Conservation (phyloP, 2,113 vertebrate genomes). For the Pseudorhombus dupliciocellatus region DNA sequence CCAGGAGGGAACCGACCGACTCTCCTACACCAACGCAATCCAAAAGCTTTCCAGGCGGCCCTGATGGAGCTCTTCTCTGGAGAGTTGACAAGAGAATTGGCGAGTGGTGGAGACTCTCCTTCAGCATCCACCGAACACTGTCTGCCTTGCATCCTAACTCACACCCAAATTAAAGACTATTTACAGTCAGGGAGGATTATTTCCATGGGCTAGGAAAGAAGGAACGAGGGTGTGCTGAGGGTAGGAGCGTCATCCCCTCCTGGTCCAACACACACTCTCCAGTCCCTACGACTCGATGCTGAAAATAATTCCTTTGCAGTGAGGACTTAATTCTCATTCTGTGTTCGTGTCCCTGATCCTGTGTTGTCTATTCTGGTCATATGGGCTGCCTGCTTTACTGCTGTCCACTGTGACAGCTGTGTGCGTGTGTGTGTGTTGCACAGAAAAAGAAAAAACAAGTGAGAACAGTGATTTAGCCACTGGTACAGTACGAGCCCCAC, state of each 20-base stretch:
- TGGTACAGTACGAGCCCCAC: slow-evolving; percentile 41
- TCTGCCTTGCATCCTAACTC: slow-evolving; percentile 53
- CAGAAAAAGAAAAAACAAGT: slow-evolving; percentile 18
- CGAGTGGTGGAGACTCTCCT: slow-evolving; percentile 43
- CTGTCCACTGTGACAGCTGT: slow-evolving; percentile 68
- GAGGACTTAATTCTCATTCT: slow-evolving; percentile 77
- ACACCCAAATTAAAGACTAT: slow-evolving; percentile 58
- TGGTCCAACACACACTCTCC: slow-evolving; percentile 10
- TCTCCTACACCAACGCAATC: slow-evolving; percentile 46
- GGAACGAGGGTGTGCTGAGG: slow-evolving; percentile 41
- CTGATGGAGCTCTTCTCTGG: slow-evolving; percentile 54
- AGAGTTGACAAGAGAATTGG: slow-evolving; percentile 46
- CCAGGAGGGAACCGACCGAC: slow-evolving; percentile 41
- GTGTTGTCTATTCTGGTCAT: slow-evolving; percentile 74
- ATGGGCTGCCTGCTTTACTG: slow-evolving; percentile 62
- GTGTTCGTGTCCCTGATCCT: slow-evolving; percentile 64
- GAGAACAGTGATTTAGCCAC: slow-evolving; percentile 38
- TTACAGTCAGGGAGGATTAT: slow-evolving; percentile 55
- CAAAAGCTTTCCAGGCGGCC: slow-evolving; percentile 51
- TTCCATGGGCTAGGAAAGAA: slow-evolving; percentile 38
- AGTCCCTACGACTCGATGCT: slow-evolving; percentile 44
- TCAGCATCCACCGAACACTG: slow-evolving; percentile 38
- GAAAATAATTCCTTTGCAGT: slow-evolving; percentile 75
- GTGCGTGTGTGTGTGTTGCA: slow-evolving; percentile 38
- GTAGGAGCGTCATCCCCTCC: slow-evolving; percentile 27